phyloP scores from a whole-genome alignment of 2,113 vertebrate genomes.

The Pomatostomus ruficeps region DNA sequence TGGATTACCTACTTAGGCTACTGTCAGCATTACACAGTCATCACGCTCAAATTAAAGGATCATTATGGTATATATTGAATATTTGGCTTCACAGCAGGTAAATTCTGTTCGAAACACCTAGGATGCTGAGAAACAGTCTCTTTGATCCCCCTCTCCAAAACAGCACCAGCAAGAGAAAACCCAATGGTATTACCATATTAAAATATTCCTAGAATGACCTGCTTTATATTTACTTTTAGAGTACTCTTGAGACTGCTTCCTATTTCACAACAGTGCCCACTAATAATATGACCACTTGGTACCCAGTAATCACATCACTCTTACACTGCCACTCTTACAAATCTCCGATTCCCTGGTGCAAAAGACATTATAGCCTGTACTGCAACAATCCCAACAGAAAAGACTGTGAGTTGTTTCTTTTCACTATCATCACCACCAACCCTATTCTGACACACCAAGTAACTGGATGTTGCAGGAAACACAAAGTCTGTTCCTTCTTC shows the following conservation, averaged over 20 bases:
- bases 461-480: not conserved
- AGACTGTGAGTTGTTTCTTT: not conserved
- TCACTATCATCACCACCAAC: not conserved
- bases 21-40: not conserved
- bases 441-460: not conserved
- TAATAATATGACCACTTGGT: not conserved
- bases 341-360: not conserved
- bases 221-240: slow-evolving; percentile 4
- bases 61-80: slow-evolving; percentile 2
- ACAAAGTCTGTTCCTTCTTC: not conserved
- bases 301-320: not conserved
- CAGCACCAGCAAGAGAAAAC: not conserved
- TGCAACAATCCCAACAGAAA: not conserved
- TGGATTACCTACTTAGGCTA: slow-evolving; percentile 23
- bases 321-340: not conserved
- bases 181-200: not conserved
- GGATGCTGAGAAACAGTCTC: not conserved
- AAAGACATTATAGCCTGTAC: not conserved
- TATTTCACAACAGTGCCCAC: not conserved
- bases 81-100: slow-evolving; percentile 40
- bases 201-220: not conserved
- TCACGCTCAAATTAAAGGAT: slow-evolving; percentile 22
- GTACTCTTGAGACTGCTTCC: not conserved
- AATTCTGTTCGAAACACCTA: not conserved
- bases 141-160: not conserved